Evolutionary conservation across 1,140 invertebrate species (phyloP).

Genomic region (Drosophila tropicalis): DNA sequence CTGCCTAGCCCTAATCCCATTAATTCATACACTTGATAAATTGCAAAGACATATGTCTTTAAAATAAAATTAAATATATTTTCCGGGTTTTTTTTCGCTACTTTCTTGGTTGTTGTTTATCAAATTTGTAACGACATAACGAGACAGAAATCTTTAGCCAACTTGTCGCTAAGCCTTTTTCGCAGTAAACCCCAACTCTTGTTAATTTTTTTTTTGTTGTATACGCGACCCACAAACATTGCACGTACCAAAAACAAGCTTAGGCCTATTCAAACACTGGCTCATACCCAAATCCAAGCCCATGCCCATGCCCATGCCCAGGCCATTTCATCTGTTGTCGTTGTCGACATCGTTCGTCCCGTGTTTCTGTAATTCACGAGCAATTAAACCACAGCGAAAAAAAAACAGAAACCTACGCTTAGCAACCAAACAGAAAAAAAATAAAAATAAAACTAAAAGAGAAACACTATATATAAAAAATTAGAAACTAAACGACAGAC

Average conservation of each 20-base stretch:
- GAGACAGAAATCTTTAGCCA: slow-evolving; percentile 22
- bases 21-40: no score
- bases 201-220: slow-evolving; percentile 33
- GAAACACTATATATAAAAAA: slow-evolving; percentile 34
- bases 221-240: slow-evolving; percentile 37
- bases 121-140: no score
- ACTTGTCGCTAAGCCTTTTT: slow-evolving; percentile 41
- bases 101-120: no score
- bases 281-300: not conserved
- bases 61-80: not conserved
- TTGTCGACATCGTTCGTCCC: slow-evolving; percentile 37
- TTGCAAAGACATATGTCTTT: no score
- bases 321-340: not conserved
- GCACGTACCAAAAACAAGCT: slow-evolving; percentile 61
- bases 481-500: slow-evolving; percentile 59
- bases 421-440: slow-evolving; percentile 52
- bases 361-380: slow-evolving; percentile 75
- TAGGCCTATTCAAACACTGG: slow-evolving; percentile 11
- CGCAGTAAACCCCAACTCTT: slow-evolving; percentile 51
- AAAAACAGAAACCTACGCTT: slow-evolving; percentile 42
- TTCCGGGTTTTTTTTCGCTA: slow-evolving; percentile 2
- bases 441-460: not conserved
- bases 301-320: no score
- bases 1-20: no score
- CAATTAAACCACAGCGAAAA: slow-evolving; percentile 57